A percentile compares a stretch with the other conserved stretches of the same genome.
Conservation (phyloP, 1,140 invertebrate genomes). For the Procambarus virginalis region DNA sequence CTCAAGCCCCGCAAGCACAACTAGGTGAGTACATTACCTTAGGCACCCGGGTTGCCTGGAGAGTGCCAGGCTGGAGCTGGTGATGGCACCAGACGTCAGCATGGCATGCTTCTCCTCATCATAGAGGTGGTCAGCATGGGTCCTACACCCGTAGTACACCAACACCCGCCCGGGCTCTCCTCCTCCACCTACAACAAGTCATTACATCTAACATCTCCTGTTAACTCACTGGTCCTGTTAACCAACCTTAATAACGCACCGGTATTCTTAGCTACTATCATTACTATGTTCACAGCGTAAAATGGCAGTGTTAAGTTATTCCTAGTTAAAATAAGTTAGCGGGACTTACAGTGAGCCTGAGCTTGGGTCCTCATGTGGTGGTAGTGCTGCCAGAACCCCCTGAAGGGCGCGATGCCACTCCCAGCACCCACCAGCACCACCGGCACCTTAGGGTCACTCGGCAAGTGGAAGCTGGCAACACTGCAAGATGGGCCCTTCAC, state of each 20-base stretch:
- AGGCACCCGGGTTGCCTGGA: conserved; percentile 86
- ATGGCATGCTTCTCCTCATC: conserved; percentile 87
- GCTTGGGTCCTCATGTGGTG: background rate
- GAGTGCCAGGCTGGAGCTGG: conserved; percentile 87
- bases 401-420: conserved; percentile 93
- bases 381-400: conserved; percentile 75
- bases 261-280: background rate
- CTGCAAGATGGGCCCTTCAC: conserved; percentile 74
- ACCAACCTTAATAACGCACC: background rate
- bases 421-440: conserved; percentile 96
- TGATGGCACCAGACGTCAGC: conserved; percentile 83
- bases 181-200: too few species aligned
- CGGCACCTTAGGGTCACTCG: conserved; percentile 85
- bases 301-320: background rate
- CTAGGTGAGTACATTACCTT: conserved; percentile 80
- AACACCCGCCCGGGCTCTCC: conserved; percentile 81
- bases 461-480: conserved; percentile 92
- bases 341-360: background rate
- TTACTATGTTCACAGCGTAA: background rate
- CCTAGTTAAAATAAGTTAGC: background rate
- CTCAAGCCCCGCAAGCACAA: too few species aligned
- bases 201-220: too few species aligned
- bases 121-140: conserved; percentile 88
- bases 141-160: conserved; percentile 93
- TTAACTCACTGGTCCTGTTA: too few species aligned